phyloP scores from a whole-genome alignment of 2,888 invertebrate species.

The Tetranychus truncatus region DNA sequence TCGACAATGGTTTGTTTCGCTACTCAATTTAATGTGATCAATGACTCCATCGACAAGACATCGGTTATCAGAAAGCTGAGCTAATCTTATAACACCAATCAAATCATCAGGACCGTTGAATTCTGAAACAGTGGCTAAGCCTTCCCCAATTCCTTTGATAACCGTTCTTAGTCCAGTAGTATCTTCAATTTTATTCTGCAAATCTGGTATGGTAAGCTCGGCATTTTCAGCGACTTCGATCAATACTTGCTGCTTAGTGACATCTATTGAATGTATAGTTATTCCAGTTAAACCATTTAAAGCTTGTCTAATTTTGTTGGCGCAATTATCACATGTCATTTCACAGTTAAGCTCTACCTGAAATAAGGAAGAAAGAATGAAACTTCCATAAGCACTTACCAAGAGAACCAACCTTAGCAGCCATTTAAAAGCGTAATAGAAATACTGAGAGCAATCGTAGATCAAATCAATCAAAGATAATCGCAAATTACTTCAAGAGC shows the following conservation, averaged over 20 bases:
- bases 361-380: not conserved
- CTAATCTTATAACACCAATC: conserved; percentile 19
- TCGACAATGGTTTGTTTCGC: not conserved
- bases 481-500: not conserved
- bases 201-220: conserved; percentile 12
- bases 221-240: conserved; percentile 15
- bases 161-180: conserved; percentile 18
- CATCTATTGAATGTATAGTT: conserved; percentile 16
- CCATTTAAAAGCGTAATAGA: not conserved
- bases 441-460: not conserved
- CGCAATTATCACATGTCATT: conserved; percentile 20
- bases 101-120: conserved; percentile 16
- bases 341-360: conserved; percentile 20
- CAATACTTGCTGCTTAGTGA: conserved; percentile 16
- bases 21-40: conserved; percentile 13
- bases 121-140: conserved; percentile 18
- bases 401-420: not conserved
- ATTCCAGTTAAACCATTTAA: conserved; percentile 10
- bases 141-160: conserved; percentile 20
- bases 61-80: conserved; percentile 15
- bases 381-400: not conserved
- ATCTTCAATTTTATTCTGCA: conserved; percentile 17
- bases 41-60: conserved; percentile 22
- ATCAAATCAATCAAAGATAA: no score
- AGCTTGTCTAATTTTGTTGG: conserved; percentile 12